phyloP scores from a whole-genome alignment of 2,797 vertebrate genomes.

The Leontocebus nigricollis region DNA sequence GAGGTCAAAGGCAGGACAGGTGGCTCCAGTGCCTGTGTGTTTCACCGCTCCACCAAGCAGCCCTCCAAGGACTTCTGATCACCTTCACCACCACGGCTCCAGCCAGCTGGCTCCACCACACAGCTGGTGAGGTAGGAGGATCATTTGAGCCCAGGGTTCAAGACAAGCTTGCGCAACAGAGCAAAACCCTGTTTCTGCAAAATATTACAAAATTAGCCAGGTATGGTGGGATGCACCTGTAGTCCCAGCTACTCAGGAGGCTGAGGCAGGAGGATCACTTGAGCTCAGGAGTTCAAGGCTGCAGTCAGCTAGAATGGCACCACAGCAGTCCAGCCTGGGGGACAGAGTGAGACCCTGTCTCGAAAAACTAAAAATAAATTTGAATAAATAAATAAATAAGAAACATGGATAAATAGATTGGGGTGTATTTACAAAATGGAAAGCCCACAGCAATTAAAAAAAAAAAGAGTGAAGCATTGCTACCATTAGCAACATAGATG shows the following conservation, averaged over 20 bases:
- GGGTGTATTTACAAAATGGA: neutral
- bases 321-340: neutral
- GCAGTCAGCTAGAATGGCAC: neutral
- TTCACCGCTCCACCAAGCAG: neutral
- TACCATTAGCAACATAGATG: neutral
- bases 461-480: neutral
- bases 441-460: neutral
- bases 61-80: neutral
- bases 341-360: neutral
- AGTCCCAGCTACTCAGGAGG: neutral
- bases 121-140: neutral
- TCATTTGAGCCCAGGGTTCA: neutral
- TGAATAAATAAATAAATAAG: neutral
- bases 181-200: neutral
- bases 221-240: neutral
- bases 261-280: neutral
- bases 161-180: neutral
- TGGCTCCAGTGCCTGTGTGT: too few species aligned
- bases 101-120: too few species aligned
- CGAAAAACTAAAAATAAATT: neutral
- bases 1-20: neutral
- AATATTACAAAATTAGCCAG: neutral
- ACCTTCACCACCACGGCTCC: fast-evolving
- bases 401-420: neutral
- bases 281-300: neutral